Base-by-base conservation (phyloP, 1,140 invertebrate genomes). In the Patella vulgata region DNA sequence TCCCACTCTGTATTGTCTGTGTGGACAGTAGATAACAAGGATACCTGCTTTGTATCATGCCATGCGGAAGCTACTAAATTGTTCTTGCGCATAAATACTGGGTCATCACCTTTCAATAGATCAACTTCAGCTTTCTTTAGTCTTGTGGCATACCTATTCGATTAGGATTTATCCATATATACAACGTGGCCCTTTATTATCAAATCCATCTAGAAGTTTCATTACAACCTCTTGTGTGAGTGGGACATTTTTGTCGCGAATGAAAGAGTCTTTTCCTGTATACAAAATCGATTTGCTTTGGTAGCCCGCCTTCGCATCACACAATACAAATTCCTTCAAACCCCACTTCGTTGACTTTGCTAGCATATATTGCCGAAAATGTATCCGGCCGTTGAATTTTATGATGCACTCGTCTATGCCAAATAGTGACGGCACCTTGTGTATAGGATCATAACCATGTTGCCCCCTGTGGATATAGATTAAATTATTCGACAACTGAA, bases 261-360 rank as follows among this genome's bases (percentile, higher is more conserved):
- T n/a, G n/a, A n/a, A n/a, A n/a, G n/a, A n/a, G n/a, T n/a, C n/a
- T n/a, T n/a, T n/a, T n/a, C n/a, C n/a, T n/a, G n/a, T n/a, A n/a
- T n/a, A n/a, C n/a, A n/a, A n/a, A n/a, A n/a, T n/a, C n/a, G n/a
- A n/a, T n/a, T n/a, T n/a, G n/a, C n/a, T n/a, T n/a, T n/a, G n/a
- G n/a, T n/a, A n/a, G n/a, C n/a, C n/a, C n/a, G n/a, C n/a, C n/a
- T n/a, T n/a, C n/a, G n/a, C n/a, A 28, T 74, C 68, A 33, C 62
- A 65, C 1, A 59, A 12, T 40, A 58, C 57, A 60, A 66, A 85
- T 59, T 85, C 70, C 71, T 84, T 86, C 12, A 82, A 82, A 17
- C 82, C 83, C 74, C 80, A 82, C 63, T 85, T 86, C 58, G 81
- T 71, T 17, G 85, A 81, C 54, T 85, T 84, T 33, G 77, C 66